Evolutionary conservation across 2,888 invertebrate genomes (phyloP), one percentile per base, ranked within the genome.

Genomic region (Portevinia maculata): DNA sequence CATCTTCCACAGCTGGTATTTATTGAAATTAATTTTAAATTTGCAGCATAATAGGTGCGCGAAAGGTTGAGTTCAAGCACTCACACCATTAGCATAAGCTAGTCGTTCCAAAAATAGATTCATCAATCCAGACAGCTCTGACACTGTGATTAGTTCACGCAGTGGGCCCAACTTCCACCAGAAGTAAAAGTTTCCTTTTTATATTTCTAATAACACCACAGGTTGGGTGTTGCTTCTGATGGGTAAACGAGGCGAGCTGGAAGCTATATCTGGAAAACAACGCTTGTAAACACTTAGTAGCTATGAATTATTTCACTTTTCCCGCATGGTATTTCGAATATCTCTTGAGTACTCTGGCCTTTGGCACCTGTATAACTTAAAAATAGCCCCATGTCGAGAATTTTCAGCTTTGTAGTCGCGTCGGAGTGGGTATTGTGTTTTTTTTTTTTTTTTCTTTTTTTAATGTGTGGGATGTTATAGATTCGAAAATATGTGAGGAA

Each of bases 301-400:
- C 76, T 83, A 78, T 83, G 78, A 83, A 83, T 71, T 83, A 78
- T 83, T 78, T 62, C 46, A 55, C 37, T 52, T 53, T 59, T 13
- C 37, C 67, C 53, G 52, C 65, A 60, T 67, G 71, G 71, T 83
- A 71, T 76, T 67, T 21, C 15, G 67, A 73, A 67, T 73, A 41
- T 57, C 59, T 74, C 57, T 65, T 21, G 11, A 76, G 76, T 53
- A 62, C 78, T 69, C 34, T 55, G 55, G 76, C 73, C 64, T 62
- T 53, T 73, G 78, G 83, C 83, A 83, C 83, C 83, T 83, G 83
- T 78, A 83, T 67, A 78, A 78, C 62, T 83, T 67, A 83, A 83
- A 78, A 78, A 83, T 78, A 83, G 71, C 48, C 78, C 69, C 81
- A 76, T 76, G 81, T 75, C 70, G 70, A 76, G 70, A 64, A 48